phyloP scores from a whole-genome alignment of 2,888 invertebrate genomes.

The Meiosimyza decipiens region DNA sequence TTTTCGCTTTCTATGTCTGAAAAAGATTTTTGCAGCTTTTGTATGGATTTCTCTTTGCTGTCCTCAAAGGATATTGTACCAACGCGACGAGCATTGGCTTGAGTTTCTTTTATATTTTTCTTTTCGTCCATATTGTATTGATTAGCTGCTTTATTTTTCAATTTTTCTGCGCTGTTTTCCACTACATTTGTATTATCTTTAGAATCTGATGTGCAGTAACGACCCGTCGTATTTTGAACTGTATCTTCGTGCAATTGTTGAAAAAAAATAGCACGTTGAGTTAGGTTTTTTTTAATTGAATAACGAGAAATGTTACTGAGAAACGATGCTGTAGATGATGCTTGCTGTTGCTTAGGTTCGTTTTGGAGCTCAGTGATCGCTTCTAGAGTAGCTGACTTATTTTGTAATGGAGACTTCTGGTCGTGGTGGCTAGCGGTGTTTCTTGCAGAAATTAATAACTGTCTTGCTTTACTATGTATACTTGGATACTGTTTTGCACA shows the following conservation, averaged over 20 bases:
- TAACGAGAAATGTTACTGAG: conserved; percentile 18
- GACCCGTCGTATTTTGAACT: not conserved
- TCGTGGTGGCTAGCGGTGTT: conserved; percentile 13
- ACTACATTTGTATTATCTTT: not conserved
- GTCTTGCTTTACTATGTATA: not conserved
- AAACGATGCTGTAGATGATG: not conserved
- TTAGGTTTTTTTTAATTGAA: conserved; percentile 14
- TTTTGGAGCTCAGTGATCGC: not conserved
- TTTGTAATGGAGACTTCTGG: conserved; percentile 7
- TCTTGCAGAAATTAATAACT: not conserved
- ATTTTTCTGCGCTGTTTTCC: not conserved
- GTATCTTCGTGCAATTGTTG: conserved; percentile 15
- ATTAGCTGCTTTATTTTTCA: conserved; percentile 10
- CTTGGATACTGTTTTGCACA: not conserved
- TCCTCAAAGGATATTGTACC: conserved; percentile 51
- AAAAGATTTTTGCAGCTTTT: conserved; percentile 28
- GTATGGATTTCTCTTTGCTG: conserved; percentile 53
- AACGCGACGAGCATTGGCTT: conserved; percentile 46
- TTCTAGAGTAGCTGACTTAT: not conserved
- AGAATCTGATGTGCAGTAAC: not conserved
- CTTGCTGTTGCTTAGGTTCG: not conserved
- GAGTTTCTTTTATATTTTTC: conserved; percentile 32
- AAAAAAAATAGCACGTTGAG: conserved; percentile 2
- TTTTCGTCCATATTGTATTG: conserved; percentile 9
- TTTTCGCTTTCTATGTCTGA: conserved; percentile 23